phyloP scores from a whole-genome alignment of 2,113 vertebrate species.

The Hyperopisus bebe region DNA sequence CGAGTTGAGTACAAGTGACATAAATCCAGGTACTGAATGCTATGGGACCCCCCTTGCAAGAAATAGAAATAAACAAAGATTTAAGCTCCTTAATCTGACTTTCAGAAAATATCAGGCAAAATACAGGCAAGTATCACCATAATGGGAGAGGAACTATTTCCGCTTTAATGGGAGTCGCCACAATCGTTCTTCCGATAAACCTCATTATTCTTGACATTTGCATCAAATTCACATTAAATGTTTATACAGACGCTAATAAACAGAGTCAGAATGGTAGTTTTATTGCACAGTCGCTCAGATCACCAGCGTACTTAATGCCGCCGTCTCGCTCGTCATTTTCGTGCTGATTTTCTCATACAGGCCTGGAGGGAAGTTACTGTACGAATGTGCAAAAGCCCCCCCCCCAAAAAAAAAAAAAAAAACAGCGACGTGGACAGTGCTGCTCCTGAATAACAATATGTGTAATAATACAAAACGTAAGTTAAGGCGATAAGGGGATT shows the following conservation, averaged over 20 bases:
- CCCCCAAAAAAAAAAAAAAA: background rate
- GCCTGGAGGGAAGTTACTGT: background rate
- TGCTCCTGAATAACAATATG: too few relatives aligned
- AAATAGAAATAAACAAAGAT: background rate
- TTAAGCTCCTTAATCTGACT: background rate
- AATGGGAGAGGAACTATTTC: background rate
- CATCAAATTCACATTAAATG: background rate
- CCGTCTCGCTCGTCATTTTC: background rate
- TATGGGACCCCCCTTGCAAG: background rate
- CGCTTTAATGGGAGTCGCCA: background rate
- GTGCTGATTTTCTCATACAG: background rate
- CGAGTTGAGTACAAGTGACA: background rate
- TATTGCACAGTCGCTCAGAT: background rate
- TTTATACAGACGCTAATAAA: background rate
- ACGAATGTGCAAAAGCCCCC: background rate
- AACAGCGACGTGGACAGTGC: background rate
- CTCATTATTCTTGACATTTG: constrained; percentile 1
- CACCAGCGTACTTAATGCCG: background rate
- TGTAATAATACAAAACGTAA: too few relatives aligned
- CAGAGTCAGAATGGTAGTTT: background rate
- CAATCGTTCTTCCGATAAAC: background rate
- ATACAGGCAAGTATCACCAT: background rate
- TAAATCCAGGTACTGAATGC: background rate
- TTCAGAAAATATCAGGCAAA: background rate
- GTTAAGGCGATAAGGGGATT: too few relatives aligned